Base-by-base conservation (phyloP, 2,113 vertebrate genomes). In the Amphilophus citrinellus region DNA sequence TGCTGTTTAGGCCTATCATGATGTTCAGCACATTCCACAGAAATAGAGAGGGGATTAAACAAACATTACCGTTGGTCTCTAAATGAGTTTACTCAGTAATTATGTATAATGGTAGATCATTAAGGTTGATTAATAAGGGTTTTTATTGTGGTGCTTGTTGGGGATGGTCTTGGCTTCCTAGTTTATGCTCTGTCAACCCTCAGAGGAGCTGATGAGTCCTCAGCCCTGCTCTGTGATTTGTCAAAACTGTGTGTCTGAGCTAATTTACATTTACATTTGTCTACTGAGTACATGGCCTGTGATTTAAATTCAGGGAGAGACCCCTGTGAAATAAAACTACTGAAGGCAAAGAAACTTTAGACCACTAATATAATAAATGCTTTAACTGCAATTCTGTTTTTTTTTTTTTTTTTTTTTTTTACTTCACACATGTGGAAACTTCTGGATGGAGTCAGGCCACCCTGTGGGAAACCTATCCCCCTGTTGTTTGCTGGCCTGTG, bases 21-120 rank as follows among this genome's bases (percentile, higher is more conserved):
- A 77, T 14, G 62, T 84, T 91, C 83, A 91, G 93, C 80, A 88
- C 94, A 95, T 93, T 92, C 93, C 93, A 80, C 71, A 79, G 81
- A 92, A 88, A 88, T 50, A 84, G 86, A 90, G 80, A 87, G 53
- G 82, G 80, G 89, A 85, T 91, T 92, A 81, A 91, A 91, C 86
- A 88, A 91, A 82, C 90, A 91, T 90, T 90, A 85, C 87, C 20
- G 85, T 88, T 89, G 91, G 88, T 91, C 75, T 88, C 79, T 81
- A 84, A 94, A 94, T 94, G 84, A 85, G 89, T 91, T 89, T 90
- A 81, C 86, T 59, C 78, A 80, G 88, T 94, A 91, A 95, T 94
- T 91, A 90, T 85, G 63, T 77, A 56, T 94, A 94, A 95, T 93
- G 50, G 76, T 57, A 17, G 82, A 81, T 91, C 83, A 92, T 94